These are phyloP conservation scores for Portevinia maculata DNA, from an alignment of 2,888 invertebrate genomes.

Conservation along the genomic window DNA sequence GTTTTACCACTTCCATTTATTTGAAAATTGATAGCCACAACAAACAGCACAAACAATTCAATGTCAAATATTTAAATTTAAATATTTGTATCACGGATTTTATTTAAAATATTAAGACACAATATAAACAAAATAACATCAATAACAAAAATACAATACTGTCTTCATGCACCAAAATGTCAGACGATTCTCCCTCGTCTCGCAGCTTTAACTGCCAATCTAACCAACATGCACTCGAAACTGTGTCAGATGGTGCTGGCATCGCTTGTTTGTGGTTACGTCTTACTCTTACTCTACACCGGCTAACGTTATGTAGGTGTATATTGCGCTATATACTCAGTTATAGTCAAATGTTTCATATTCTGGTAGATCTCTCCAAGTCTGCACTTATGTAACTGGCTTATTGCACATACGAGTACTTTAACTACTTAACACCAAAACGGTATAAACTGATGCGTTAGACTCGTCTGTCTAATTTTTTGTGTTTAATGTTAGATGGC, in stretches of 20 bases:
- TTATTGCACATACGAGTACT: not conserved
- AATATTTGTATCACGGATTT: conserved; percentile 10
- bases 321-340: not conserved
- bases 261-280: conserved; percentile 42
- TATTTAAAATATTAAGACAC: conserved; percentile 19
- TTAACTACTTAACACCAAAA: not conserved
- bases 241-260: conserved; percentile 59
- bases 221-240: conserved; percentile 57
- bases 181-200: conserved; percentile 51
- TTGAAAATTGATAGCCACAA: not conserved
- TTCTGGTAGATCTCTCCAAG: not conserved
- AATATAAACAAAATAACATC: conserved; percentile 1
- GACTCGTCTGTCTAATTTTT: not conserved
- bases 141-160: conserved; percentile 5
- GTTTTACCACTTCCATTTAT: conserved; percentile 55
- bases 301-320: conserved; percentile 1
- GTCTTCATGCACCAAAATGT: conserved; percentile 46
- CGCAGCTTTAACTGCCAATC: conserved; percentile 23
- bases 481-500: not conserved
- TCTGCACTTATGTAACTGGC: not conserved
- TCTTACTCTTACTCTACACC: conserved; percentile 6
- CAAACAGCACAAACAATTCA: not conserved
- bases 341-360: not conserved
- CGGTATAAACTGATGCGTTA: not conserved
- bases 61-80: conserved; percentile 11